A percentile compares a stretch with the other conserved stretches of the same genome.
Conservation (phyloP, 2,797 vertebrate genomes). For the Paguma larvata region DNA sequence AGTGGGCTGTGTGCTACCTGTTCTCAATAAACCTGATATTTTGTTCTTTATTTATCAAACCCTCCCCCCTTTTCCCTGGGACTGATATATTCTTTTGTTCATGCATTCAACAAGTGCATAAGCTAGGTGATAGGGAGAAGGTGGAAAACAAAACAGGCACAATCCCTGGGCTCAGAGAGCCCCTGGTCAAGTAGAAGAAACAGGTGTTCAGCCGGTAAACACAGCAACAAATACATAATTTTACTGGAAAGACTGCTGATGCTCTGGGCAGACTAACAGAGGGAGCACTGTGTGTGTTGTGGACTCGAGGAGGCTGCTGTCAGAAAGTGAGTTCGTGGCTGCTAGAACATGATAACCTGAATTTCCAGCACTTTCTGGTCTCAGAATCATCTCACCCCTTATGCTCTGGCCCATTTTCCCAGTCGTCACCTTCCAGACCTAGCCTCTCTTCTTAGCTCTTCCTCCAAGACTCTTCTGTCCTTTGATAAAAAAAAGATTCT, state of each 20-base stretch:
- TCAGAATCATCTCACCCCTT: neutral
- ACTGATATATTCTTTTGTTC: neutral
- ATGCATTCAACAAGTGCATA: neutral
- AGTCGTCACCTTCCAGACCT: neutral
- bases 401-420: neutral
- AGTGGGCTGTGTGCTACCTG: neutral
- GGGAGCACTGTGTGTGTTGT: neutral
- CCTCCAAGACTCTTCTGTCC: neutral
- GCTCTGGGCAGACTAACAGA: neutral
- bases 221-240: neutral
- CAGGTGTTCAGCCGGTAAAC: neutral
- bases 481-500: neutral
- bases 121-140: neutral
- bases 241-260: neutral
- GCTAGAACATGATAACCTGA: neutral
- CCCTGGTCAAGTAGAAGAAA: neutral
- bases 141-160: neutral
- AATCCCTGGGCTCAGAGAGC: neutral
- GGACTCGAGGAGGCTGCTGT: neutral
- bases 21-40: neutral
- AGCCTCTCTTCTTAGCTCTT: neutral
- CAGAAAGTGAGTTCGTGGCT: neutral
- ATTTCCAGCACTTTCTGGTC: neutral
- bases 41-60: neutral
- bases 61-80: neutral